Percentiles rank a stretch among this genome's conserved stretches.
phyloP scores from a whole-genome alignment of 2,888 invertebrate species.

The Lepidocyrtinus sp. region DNA sequence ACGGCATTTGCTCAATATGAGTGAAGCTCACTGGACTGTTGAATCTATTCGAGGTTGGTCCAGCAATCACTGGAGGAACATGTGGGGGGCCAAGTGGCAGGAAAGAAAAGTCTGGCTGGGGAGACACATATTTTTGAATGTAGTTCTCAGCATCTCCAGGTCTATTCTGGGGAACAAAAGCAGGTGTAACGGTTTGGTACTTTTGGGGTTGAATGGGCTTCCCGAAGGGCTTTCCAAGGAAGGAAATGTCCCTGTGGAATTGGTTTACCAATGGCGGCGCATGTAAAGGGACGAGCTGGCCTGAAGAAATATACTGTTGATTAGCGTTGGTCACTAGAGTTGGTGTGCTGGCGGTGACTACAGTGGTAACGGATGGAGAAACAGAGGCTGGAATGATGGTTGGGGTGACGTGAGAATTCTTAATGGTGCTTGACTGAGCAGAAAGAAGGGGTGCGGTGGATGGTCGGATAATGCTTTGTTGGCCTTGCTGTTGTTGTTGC shows the following conservation, averaged over 20 bases:
- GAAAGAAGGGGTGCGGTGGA: conserved; percentile 24
- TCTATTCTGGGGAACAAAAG: conserved; percentile 39
- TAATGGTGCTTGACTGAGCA: conserved; percentile 29
- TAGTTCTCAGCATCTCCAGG: conserved; percentile 42
- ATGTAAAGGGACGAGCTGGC: conserved; percentile 12
- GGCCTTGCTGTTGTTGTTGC: conserved; percentile 6
- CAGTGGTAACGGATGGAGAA: neutral
- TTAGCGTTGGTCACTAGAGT: neutral
- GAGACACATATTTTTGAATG: conserved; percentile 39
- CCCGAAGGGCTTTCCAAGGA: conserved; percentile 43
- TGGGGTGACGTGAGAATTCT: conserved; percentile 7
- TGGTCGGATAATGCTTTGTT: conserved; percentile 17
- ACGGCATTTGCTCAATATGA: conserved; percentile 58
- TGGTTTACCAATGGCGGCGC: conserved; percentile 31
- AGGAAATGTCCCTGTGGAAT: conserved; percentile 45
- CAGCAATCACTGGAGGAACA: conserved; percentile 46
- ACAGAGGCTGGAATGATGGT: conserved; percentile 25
- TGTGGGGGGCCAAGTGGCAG: conserved; percentile 23
- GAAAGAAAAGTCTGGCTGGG: conserved; percentile 46
- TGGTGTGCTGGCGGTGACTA: neutral
- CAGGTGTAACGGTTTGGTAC: conserved; percentile 4
- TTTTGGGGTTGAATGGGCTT: conserved; percentile 37
- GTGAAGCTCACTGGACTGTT: conserved; percentile 49
- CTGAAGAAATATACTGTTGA: neutral
- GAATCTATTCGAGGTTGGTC: conserved; percentile 39